These are phyloP conservation scores for Lycorma delicatula DNA, from an alignment of 1,140 invertebrate species.

Conservation along the genomic window DNA sequence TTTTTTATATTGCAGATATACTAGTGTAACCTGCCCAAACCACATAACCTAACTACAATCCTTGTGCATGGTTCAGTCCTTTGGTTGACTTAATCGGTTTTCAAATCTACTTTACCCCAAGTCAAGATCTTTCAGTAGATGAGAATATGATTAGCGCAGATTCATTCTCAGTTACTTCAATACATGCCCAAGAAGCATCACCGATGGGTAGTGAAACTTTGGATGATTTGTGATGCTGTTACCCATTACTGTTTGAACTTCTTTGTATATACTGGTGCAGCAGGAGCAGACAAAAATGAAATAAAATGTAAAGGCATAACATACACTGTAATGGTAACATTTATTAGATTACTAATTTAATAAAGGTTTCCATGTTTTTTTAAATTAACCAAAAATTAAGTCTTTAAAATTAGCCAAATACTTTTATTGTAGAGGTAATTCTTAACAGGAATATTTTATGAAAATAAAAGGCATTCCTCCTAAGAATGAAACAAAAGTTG, in stretches of 20 bases:
- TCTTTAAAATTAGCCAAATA: not conserved
- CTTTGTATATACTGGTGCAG: slow-evolving; percentile 3
- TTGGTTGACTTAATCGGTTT: slow-evolving; percentile 9
- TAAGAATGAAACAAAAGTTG: not conserved
- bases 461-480: not conserved
- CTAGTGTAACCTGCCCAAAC: not conserved
- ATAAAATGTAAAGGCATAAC: too few species aligned
- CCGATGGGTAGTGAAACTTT: slow-evolving; percentile 19
- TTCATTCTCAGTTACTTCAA: slow-evolving; percentile 11
- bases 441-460: not conserved
- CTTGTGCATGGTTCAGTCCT: slow-evolving; percentile 4
- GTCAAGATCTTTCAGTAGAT: slow-evolving; percentile 14
- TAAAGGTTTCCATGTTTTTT: not conserved
- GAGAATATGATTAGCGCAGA: slow-evolving; percentile 13
- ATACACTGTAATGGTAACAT: too few species aligned
- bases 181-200: slow-evolving; percentile 18
- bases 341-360: too few species aligned
- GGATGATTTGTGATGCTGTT: slow-evolving; percentile 8
- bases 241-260: slow-evolving; percentile 2
- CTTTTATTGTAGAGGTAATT: not conserved
- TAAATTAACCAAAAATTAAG: not conserved
- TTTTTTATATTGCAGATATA: slow-evolving; percentile 15
- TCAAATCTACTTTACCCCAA: slow-evolving; percentile 1
- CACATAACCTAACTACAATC: slow-evolving; percentile 3
- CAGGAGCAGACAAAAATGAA: too few species aligned